These are phyloP conservation scores for Pholis gunnellus DNA, from an alignment of 2,113 vertebrate genomes.

Conservation along the genomic window DNA sequence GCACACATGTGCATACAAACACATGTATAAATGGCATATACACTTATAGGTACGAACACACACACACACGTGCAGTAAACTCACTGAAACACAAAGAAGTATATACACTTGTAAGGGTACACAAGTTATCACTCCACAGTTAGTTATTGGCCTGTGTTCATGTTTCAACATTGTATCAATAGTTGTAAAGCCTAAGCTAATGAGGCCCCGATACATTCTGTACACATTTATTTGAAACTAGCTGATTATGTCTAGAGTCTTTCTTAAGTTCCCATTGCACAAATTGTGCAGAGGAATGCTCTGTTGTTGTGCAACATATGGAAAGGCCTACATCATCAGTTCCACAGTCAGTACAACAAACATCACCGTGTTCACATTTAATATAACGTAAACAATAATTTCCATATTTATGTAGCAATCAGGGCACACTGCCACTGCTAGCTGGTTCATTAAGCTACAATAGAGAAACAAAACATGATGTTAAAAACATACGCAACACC, in stretches of 20 bases:
- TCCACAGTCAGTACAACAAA: constrained; percentile 3
- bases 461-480: not conserved
- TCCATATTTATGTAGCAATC: not conserved
- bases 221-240: not conserved
- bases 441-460: not conserved
- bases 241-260: not conserved
- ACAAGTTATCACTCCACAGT: constrained; percentile 20
- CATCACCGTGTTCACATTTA: not conserved
- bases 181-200: constrained; percentile 14
- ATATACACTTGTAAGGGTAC: constrained; percentile 14
- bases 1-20: constrained; percentile 8
- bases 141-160: constrained; percentile 25
- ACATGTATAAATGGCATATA: constrained; percentile 3
- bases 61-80: constrained; percentile 12
- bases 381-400: not conserved
- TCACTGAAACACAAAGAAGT: constrained; percentile 25
- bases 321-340: not conserved
- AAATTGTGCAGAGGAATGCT: not conserved
- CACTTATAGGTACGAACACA: not conserved
- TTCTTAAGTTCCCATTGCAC: not conserved
- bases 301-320: constrained; percentile 4
- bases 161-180: constrained; percentile 36
- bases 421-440: not conserved
- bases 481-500: not conserved
- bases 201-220: not conserved